Evolutionary conservation across 2,113 vertebrate species (phyloP).

Genomic region (Gobio gobio): DNA sequence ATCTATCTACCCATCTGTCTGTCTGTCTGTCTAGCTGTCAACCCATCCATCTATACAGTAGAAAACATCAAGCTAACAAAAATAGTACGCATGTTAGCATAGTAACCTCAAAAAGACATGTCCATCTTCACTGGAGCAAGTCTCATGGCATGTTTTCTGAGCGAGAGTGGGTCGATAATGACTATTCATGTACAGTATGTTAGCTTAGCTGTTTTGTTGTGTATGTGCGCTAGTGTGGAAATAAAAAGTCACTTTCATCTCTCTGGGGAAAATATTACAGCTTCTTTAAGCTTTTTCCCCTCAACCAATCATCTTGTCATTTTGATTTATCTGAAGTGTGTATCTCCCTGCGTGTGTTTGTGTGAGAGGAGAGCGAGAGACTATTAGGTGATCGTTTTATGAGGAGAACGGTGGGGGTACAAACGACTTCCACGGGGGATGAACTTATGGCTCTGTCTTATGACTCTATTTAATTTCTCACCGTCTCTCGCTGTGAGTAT

Average conservation of each 20-base stretch:
- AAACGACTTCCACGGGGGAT: constrained; percentile 33
- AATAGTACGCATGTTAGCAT: not conserved
- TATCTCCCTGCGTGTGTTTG: constrained; percentile 18
- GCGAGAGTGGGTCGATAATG: not conserved
- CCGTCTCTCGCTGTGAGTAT: not conserved
- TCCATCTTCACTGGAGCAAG: not conserved
- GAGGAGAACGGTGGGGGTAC: constrained; percentile 22
- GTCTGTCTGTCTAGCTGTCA: too few species aligned
- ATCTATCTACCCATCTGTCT: too few species aligned
- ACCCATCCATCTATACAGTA: too few species aligned
- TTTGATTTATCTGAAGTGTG: constrained; percentile 45
- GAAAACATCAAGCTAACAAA: not conserved
- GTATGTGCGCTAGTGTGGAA: not conserved
- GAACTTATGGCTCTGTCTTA: constrained; percentile 33
- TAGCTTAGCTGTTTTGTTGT: constrained; percentile 2
- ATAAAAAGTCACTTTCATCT: constrained; percentile 24
- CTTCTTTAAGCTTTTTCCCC: constrained; percentile 17
- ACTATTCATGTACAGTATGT: not conserved
- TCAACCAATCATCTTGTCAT: constrained; percentile 45
- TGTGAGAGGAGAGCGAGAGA: constrained; percentile 11
- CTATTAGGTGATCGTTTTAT: constrained; percentile 38
- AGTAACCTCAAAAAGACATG: not conserved
- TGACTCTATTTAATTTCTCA: constrained; percentile 39
- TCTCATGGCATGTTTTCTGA: not conserved
- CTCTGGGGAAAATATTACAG: constrained; percentile 35